Conservation (phyloP, 2,113 vertebrate genomes). For the Isichthys henryi region DNA sequence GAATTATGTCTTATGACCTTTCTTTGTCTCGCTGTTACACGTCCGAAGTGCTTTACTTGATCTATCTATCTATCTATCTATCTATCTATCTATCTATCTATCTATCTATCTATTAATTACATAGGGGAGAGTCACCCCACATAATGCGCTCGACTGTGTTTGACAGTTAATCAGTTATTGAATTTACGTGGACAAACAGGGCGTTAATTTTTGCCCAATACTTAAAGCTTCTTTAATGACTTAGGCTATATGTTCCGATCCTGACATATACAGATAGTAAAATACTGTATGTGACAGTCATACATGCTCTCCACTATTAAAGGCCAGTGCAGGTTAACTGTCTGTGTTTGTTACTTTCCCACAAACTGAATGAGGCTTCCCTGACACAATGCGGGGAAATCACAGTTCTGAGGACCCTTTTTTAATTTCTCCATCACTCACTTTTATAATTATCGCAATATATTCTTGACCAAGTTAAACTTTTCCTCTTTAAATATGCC, state of each 20-base stretch:
- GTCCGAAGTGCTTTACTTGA: neutral
- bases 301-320: neutral
- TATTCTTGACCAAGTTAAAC: neutral
- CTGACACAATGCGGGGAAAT: neutral
- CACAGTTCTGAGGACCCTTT: too few relatives aligned
- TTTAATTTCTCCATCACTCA: too few relatives aligned
- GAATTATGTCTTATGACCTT: neutral
- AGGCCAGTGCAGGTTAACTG: neutral
- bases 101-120: neutral
- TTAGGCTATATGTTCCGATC: too few relatives aligned
- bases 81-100: neutral
- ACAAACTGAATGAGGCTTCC: neutral
- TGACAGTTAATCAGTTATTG: neutral
- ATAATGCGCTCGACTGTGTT: neutral
- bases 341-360: neutral
- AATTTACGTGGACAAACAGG: neutral
- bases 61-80: too few relatives aligned
- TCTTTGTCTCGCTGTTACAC: neutral
- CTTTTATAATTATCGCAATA: neutral
- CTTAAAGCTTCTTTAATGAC: neutral
- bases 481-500: neutral
- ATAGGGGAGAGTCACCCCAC: neutral
- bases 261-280: neutral
- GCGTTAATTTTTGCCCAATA: neutral
- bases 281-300: neutral